phyloP scores from a whole-genome alignment of 2,888 invertebrate species.

The Zygaena filipendulae region DNA sequence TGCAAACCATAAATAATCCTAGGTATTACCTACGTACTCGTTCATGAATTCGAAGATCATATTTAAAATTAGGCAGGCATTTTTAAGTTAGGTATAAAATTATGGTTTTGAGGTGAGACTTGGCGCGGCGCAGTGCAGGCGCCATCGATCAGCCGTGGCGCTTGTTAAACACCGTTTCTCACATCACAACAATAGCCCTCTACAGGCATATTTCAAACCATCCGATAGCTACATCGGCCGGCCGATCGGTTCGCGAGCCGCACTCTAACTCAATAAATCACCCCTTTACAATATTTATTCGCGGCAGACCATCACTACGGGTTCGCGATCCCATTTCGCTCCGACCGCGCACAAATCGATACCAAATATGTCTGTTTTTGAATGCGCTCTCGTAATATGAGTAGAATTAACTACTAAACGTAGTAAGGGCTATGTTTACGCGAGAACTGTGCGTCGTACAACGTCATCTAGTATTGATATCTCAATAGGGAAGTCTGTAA shows the following conservation, averaged over 20 bases:
- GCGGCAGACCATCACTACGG: constrained; percentile 43
- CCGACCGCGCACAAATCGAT: constrained; percentile 6
- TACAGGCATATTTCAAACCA: constrained; percentile 63
- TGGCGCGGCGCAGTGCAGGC: too few relatives aligned
- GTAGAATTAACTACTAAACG: too few relatives aligned
- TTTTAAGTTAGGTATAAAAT: too few relatives aligned
- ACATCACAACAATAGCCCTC: constrained; percentile 63
- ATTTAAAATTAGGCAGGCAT: too few relatives aligned
- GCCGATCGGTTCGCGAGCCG: constrained; percentile 46
- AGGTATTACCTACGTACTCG: too few relatives aligned
- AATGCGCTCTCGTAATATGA: constrained; percentile 5
- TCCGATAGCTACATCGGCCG: constrained; percentile 57
- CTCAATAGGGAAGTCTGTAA: constrained; percentile 65
- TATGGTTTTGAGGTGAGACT: too few relatives aligned
- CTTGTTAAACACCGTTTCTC: constrained; percentile 66
- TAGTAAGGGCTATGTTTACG: constrained; percentile 42
- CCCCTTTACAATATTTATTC: constrained; percentile 66
- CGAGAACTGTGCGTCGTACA: constrained; percentile 37
- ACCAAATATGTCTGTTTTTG: too few relatives aligned
- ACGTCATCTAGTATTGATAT: constrained; percentile 62
- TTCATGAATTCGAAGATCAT: too few relatives aligned
- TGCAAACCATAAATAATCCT: too few relatives aligned
- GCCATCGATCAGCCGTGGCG: constrained; percentile 49
- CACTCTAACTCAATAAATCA: constrained; percentile 58
- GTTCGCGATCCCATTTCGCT: constrained; percentile 25